Evolutionary conservation across 2,888 invertebrate species (phyloP), one percentile per base, ranked within the genome.

Genomic region (Cantharis rustica): DNA sequence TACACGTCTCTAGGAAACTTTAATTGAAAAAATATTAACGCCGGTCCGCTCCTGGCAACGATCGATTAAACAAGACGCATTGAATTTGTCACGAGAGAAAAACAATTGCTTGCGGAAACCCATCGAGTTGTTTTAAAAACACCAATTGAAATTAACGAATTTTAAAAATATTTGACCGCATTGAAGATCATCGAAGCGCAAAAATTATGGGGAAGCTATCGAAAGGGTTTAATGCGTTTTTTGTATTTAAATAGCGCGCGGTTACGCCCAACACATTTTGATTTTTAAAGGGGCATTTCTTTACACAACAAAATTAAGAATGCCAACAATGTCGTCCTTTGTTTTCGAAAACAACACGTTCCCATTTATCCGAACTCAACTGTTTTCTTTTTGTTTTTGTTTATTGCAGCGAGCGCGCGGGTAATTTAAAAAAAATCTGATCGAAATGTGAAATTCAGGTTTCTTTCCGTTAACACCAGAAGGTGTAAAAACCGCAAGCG

Each of bases 261-360:
- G 64, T 20, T 66, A 66, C 64, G 64, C 64, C 64, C 64, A 66
- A 66, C 23, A 20, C 17, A 66, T 66, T 66, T 66, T 20, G 23
- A 66, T 23, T 16, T 64, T 64, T 64, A 17, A 64, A 64, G 64
- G 64, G 64, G 64, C 20, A 64, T 16, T 66, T 66, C 64, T 66
- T 66, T 66, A 20, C 64, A 66, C 64, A 66, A 66, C 64, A 66
- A 20, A 66, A 77, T 75, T 78, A 68, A 61, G 71, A 72, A 23
- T 72, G 71, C 71, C 16, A 77, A 71, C 74, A 72, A 71, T 71
- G 64, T 23, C 72, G 68, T 64, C 16, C 23, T 75, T 74, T 69
- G 69, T 63, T 70, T 71, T 68, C 64, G 68, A 61, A 72, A 77
- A 75, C 72, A 77, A 73, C 77, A 75, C 77, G 75, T 75, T 78